A percentile compares a stretch with the other conserved stretches of the same genome.
Conservation (phyloP, 2,797 vertebrate species). For the Enteromius fasciolatus region DNA sequence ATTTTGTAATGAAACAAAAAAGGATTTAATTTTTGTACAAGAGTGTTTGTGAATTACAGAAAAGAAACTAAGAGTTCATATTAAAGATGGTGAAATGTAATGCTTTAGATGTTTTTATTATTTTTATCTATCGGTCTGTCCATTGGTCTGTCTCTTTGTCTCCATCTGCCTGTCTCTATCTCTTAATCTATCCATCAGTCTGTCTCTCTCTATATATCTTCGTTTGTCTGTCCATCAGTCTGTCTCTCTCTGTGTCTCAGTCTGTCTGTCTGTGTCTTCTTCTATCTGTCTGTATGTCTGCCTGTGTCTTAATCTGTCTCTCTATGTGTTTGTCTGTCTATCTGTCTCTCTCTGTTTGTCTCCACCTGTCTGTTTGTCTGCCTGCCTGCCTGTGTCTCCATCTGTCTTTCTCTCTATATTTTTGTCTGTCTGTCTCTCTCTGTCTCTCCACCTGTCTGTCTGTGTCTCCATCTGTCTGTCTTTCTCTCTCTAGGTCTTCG, state of each 20-base stretch:
- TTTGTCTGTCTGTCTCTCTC: not conserved
- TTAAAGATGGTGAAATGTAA: not conserved
- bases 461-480: too few relatives aligned
- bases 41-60: not conserved
- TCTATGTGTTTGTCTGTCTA: too few relatives aligned
- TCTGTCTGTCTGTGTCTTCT: too few relatives aligned
- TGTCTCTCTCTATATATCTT: too few relatives aligned
- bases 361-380: too few relatives aligned
- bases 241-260: too few relatives aligned
- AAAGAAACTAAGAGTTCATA: not conserved
- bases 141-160: not conserved
- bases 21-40: not conserved
- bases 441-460: not conserved
- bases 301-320: too few relatives aligned
- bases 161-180: too few relatives aligned
- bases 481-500: not conserved
- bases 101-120: not conserved
- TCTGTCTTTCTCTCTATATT: fast-evolving
- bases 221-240: too few relatives aligned
- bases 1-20: slow-evolving; percentile 8
- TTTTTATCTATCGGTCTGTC: not conserved
- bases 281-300: too few relatives aligned
- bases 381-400: not conserved
- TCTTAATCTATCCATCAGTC: too few relatives aligned
- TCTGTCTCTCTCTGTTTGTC: too few relatives aligned